Conservation (phyloP, 2,888 invertebrate species). For the Thymelicus acteon region DNA sequence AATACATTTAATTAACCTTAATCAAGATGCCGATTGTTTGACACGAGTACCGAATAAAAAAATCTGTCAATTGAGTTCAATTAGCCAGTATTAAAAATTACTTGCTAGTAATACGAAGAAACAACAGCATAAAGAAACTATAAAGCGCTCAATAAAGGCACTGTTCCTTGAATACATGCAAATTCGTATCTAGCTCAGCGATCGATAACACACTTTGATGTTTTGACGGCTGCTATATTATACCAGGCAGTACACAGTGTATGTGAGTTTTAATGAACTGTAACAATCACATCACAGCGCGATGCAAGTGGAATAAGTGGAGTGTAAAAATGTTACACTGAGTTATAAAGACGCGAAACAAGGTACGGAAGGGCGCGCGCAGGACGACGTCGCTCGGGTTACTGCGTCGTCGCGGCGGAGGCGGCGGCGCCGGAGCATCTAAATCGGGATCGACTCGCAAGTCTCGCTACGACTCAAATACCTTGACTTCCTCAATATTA, state of each 20-base stretch:
- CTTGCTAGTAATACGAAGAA: constrained; percentile 22
- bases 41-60: not conserved
- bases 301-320: constrained; percentile 50
- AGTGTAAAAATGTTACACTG: constrained; percentile 56
- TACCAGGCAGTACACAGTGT: constrained; percentile 1
- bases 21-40: not conserved
- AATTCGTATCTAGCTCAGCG: constrained; percentile 28
- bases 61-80: not conserved
- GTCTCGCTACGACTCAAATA: constrained; percentile 83
- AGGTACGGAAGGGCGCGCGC: constrained; percentile 70
- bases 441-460: constrained; percentile 84
- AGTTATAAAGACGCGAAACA: constrained; percentile 54
- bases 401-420: constrained; percentile 80
- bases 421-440: constrained; percentile 81
- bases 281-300: constrained; percentile 39
- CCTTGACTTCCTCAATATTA: constrained; percentile 85
- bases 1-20: not conserved
- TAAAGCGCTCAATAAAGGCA: constrained; percentile 22
- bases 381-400: constrained; percentile 77
- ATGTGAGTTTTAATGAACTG: constrained; percentile 23
- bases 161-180: constrained; percentile 29
- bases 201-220: constrained; percentile 34
- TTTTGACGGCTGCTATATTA: constrained; percentile 24
- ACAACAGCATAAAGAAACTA: constrained; percentile 13
- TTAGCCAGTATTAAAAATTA: not conserved